Conservation (phyloP, 1,140 invertebrate genomes). For the Ericerus pela region DNA sequence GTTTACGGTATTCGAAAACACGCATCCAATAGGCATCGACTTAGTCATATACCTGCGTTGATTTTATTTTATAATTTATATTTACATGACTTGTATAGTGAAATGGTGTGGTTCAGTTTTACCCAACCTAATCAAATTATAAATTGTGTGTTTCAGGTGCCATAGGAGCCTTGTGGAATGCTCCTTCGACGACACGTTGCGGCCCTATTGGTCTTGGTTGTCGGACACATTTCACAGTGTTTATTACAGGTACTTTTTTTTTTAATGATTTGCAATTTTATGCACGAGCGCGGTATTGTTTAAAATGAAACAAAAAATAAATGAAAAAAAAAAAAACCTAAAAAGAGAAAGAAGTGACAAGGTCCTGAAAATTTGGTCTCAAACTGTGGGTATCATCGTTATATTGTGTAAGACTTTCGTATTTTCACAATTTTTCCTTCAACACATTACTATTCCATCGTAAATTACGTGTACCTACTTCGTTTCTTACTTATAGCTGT, state of each 20-base stretch:
- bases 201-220: neutral
- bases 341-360: neutral
- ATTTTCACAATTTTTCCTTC: neutral
- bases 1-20: neutral
- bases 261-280: neutral
- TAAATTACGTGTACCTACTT: too few species aligned
- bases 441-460: too few species aligned
- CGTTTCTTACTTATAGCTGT: too few species aligned
- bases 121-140: neutral
- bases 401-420: neutral
- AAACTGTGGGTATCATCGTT: neutral
- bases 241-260: neutral
- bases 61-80: neutral
- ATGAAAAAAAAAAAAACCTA: neutral
- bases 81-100: too few species aligned
- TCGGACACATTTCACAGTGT: neutral
- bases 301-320: neutral
- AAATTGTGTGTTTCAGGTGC: slow-evolving; percentile 1
- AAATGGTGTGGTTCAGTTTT: too few species aligned
- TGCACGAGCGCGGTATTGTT: neutral
- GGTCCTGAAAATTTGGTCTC: neutral
- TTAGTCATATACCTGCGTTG: neutral
- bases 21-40: neutral
- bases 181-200: slow-evolving; percentile 5
- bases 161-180: slow-evolving; percentile 9